Evolutionary conservation across 1,140 invertebrate genomes (phyloP), one percentile per base, ranked within the genome.

Genomic region (Panagrolaimus sp.): DNA sequence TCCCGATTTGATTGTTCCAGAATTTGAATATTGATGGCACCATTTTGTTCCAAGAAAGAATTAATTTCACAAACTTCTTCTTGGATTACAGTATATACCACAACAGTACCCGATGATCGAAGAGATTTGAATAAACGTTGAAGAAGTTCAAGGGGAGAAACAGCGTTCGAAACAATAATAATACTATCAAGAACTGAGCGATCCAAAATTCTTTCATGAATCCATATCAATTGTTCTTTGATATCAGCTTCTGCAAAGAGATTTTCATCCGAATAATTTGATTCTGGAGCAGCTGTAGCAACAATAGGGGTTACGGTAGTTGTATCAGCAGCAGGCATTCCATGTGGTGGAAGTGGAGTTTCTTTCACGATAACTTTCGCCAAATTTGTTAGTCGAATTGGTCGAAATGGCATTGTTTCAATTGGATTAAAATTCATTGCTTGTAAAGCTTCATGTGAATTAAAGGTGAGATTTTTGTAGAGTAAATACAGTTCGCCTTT

Each of bases 391-490:
- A 58, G 17, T 14, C 28, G 21, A 28, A 58, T 58, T 12, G 52
- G 52, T 21, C 52, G 52, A 28, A 58, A 58, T 21, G 28, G 21
- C 21, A 28, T 28, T n/a, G 52, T 58, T 58, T 58, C 52, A 21
- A 58, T 26, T 21, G 52, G 52, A 21, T 58, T 58, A 8, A 58
- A 58, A 17, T 58, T 58, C 52, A 58, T 58, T 26, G 52, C 52
- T 26, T 58, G 52, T 26, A 58, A 28, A 58, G 52, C 52, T 14
- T 58, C 21, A 58, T 58, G 52, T 3, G 52, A 26, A 21, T 21
- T 58, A 21, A 28, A 28, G 28, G 21, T 58, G 4, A 58, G 4
- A 1, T 28, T 28, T 6, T 28, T 5, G 28, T 58, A 28, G 10
- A 58, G 17, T 21, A 26, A 58, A 58, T 58, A 58, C 17, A 58